Percentiles rank a stretch among this genome's conserved stretches.
These are phyloP conservation scores for Apodemia mormo DNA, from an alignment of 2,888 invertebrate species.

Conservation along the genomic window DNA sequence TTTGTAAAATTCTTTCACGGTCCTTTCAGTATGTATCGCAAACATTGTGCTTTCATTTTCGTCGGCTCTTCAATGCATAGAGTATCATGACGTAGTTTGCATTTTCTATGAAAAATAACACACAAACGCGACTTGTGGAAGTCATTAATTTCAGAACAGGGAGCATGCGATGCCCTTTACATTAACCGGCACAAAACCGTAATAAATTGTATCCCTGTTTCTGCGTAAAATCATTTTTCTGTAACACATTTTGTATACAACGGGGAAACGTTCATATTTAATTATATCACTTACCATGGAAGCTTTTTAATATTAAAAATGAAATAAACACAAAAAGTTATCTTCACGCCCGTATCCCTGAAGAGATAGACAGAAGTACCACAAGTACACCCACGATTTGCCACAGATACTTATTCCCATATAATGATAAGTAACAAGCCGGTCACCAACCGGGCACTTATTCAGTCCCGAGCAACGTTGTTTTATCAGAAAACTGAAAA, in stretches of 20 bases:
- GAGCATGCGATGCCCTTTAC: constrained; percentile 24
- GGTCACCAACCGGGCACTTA: too few relatives aligned
- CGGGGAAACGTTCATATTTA: not conserved
- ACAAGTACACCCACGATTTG: too few relatives aligned
- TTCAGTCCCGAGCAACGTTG: too few relatives aligned
- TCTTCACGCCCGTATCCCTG: too few relatives aligned
- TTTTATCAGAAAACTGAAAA: too few relatives aligned
- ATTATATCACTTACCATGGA: constrained; percentile 1
- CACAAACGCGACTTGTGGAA: constrained; percentile 34
- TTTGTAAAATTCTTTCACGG: constrained; percentile 35
- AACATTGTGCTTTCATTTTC: constrained; percentile 38
- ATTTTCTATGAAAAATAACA: constrained; percentile 39
- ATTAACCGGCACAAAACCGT: constrained; percentile 27
- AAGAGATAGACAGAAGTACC: too few relatives aligned
- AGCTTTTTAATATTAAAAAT: not conserved
- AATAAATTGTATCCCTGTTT: constrained; percentile 2
- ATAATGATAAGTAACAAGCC: too few relatives aligned
- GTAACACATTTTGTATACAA: constrained; percentile 4
- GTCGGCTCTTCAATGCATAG: constrained; percentile 40
- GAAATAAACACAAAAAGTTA: too few relatives aligned
- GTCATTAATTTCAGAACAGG: constrained; percentile 35
- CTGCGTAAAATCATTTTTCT: constrained; percentile 4
- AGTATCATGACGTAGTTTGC: constrained; percentile 33
- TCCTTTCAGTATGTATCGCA: constrained; percentile 39
- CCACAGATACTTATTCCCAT: too few relatives aligned